Conservation (phyloP, 2,888 invertebrate species). For the Chrysolina oricalcia region DNA sequence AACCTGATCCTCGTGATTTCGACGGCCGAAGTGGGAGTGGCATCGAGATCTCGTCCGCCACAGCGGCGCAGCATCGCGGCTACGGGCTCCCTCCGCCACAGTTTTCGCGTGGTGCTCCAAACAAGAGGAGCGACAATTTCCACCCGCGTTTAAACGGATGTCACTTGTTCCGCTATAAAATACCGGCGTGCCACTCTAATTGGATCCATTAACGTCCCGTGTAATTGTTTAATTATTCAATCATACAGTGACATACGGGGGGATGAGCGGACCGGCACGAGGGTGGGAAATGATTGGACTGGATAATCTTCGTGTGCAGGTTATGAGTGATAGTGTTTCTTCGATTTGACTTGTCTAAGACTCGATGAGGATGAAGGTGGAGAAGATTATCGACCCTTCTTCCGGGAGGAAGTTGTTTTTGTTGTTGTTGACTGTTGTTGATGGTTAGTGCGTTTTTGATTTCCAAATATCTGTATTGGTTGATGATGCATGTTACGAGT, state of each 20-base stretch:
- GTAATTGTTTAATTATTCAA: slow-evolving; percentile 38
- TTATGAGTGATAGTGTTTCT: slow-evolving; percentile 29
- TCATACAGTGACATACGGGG: slow-evolving; percentile 29
- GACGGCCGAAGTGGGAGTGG: slow-evolving; percentile 20
- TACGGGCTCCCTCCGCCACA: slow-evolving; percentile 25
- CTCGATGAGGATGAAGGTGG: slow-evolving; percentile 22
- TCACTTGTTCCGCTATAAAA: slow-evolving; percentile 28
- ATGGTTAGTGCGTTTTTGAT: slow-evolving; percentile 32
- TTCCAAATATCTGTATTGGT: background rate
- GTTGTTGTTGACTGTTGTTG: slow-evolving; percentile 31
- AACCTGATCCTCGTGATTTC: slow-evolving; percentile 12
- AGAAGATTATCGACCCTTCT: slow-evolving; percentile 17
- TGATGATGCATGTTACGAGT: no score
- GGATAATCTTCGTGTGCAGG: slow-evolving; percentile 8
- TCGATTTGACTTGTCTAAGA: slow-evolving; percentile 7
- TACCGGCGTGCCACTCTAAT: slow-evolving; percentile 31
- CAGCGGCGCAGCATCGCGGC: slow-evolving; percentile 35
- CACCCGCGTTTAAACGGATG: slow-evolving; percentile 17
- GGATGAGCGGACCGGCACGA: slow-evolving; percentile 15
- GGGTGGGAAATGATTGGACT: background rate
- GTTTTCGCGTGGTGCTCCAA: slow-evolving; percentile 32
- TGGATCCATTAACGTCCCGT: slow-evolving; percentile 38
- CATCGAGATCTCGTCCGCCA: slow-evolving; percentile 9
- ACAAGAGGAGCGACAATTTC: slow-evolving; percentile 17
- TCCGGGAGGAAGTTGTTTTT: slow-evolving; percentile 24